Percentiles rank a stretch among this genome's conserved stretches.
These are phyloP conservation scores for Eclectus roratus DNA, from an alignment of 2,113 vertebrate species.

Conservation along the genomic window DNA sequence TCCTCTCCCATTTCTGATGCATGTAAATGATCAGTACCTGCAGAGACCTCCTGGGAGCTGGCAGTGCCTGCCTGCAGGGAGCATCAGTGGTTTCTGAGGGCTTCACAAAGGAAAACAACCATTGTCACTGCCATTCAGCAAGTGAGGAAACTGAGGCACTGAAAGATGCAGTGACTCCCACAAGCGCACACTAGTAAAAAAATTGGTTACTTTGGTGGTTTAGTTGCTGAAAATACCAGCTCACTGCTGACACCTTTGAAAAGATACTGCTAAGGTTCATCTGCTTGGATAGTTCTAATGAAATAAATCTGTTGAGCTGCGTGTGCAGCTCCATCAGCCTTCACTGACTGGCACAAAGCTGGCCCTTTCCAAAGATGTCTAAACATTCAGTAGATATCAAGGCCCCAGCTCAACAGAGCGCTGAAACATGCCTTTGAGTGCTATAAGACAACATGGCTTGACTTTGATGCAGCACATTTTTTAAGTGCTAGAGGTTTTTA, in stretches of 20 bases:
- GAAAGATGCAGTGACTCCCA: neutral
- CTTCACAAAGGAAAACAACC: neutral
- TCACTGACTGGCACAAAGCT: neutral
- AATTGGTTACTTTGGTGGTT: neutral
- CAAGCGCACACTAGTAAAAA: neutral
- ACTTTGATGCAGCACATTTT: neutral
- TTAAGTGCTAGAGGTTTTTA: neutral
- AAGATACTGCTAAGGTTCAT: neutral
- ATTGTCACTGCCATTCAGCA: neutral
- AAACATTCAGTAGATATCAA: neutral
- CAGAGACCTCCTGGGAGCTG: neutral
- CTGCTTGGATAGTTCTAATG: neutral
- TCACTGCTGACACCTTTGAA: neutral
- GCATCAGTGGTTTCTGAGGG: neutral
- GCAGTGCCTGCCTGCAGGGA: neutral
- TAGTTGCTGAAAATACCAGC: neutral
- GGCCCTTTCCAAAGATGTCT: neutral
- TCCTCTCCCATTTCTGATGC: accelerated
- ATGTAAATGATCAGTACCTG: neutral
- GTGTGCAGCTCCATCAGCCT: neutral
- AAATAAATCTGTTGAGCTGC: neutral
- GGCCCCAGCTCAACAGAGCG: neutral
- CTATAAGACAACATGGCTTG: neutral
- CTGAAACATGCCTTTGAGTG: neutral
- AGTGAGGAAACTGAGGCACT: neutral